Percentiles rank a stretch among this genome's conserved stretches.
phyloP scores from a whole-genome alignment of 1,140 invertebrate species.

The Hesperophylax magnus region DNA sequence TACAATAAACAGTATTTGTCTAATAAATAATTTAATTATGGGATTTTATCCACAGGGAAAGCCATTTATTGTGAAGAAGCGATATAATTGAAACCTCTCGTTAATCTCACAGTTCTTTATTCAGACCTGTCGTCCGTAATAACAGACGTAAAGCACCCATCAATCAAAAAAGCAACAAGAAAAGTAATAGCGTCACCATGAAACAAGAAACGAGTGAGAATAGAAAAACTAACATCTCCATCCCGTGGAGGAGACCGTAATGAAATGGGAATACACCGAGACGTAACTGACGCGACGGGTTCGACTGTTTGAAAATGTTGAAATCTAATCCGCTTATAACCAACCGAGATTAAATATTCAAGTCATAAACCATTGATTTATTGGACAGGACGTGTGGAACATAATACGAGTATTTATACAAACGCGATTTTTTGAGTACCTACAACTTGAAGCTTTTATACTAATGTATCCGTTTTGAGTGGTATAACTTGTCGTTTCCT shows the following conservation, averaged over 20 bases:
- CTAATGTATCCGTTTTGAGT: too few relatives aligned
- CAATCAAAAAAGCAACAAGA: not conserved
- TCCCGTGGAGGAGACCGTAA: conserved; percentile 2
- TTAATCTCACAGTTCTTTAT: not conserved
- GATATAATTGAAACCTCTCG: not conserved
- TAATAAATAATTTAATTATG: too few relatives aligned
- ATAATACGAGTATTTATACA: not conserved
- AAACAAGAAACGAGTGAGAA: not conserved
- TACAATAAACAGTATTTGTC: too few relatives aligned
- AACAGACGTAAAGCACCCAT: conserved; percentile 4
- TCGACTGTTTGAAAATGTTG: conserved; percentile 1
- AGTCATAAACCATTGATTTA: conserved; percentile 21
- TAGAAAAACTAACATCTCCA: conserved; percentile 9
- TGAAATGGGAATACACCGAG: not conserved
- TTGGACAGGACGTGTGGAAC: not conserved
- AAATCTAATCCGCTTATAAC: conserved; percentile 1
- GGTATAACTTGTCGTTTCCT: too few relatives aligned
- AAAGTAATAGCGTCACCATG: not conserved
- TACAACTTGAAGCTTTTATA: too few relatives aligned
- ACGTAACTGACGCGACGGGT: not conserved
- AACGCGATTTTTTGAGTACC: too few relatives aligned
- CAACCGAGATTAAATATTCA: not conserved
- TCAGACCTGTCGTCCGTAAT: not conserved
- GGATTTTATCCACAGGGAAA: too few relatives aligned
- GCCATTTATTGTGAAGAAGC: too few relatives aligned